Conservation (phyloP, 1,140 invertebrate species). For the Pemphigus obesinymphae region DNA sequence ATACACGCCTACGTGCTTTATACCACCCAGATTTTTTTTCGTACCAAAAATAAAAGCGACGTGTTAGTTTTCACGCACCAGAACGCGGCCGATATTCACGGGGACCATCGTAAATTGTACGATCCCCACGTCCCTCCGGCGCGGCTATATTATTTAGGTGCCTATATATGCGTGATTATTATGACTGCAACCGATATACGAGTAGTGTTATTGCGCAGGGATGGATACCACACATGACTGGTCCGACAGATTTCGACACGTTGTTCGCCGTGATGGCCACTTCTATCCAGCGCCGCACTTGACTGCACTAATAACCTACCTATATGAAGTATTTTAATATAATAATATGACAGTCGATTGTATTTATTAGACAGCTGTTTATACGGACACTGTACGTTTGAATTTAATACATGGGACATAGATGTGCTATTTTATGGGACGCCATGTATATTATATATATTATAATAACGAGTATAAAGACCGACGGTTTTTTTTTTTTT, state of each 20-base stretch:
- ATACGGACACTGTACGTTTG: neutral
- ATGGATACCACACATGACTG: conserved; percentile 20
- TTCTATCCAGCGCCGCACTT: neutral
- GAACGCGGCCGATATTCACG: conserved; percentile 15
- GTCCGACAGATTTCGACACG: neutral
- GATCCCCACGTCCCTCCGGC: neutral
- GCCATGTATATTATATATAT: too few species aligned
- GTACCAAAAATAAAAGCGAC: neutral
- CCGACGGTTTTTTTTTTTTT: too few species aligned
- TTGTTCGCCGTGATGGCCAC: neutral
- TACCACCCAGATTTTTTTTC: neutral
- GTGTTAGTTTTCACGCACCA: conserved; percentile 36
- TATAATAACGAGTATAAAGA: too few species aligned
- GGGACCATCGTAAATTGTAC: too few species aligned
- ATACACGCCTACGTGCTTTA: neutral
- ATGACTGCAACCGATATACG: too few species aligned
- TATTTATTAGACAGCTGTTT: neutral
- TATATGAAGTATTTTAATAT: neutral
- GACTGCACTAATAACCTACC: neutral
- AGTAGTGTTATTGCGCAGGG: neutral
- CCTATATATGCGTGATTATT: neutral
- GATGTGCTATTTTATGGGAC: too few species aligned
- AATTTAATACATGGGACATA: too few species aligned
- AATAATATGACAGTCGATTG: neutral
- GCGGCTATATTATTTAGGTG: too few species aligned